Evolutionary conservation across 2,797 vertebrate species (phyloP).

Genomic region (Lepilemur ruficaudatus): DNA sequence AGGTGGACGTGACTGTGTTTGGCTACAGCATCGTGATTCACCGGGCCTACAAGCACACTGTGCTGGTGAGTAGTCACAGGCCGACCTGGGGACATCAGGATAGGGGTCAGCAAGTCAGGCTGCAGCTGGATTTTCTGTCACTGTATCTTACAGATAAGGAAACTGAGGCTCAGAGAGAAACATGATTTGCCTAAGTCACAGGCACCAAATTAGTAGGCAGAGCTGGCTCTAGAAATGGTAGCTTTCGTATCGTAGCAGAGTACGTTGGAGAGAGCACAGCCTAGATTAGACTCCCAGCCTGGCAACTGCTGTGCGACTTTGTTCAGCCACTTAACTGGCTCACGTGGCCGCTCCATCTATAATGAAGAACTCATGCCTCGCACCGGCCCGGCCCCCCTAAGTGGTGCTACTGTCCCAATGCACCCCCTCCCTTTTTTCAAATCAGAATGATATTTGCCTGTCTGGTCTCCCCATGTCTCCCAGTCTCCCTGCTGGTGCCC

Average conservation of each 20-base stretch:
- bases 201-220: not conserved
- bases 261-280: not conserved
- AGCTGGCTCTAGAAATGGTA: not conserved
- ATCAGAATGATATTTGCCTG: not conserved
- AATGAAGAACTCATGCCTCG: not conserved
- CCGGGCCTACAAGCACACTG: constrained; percentile 95
- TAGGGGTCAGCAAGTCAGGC: not conserved
- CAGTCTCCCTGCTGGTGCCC: not conserved
- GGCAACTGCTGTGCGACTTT: not conserved
- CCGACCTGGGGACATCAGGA: not conserved
- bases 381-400: not conserved
- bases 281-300: not conserved
- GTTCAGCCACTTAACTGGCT: not conserved
- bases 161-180: not conserved
- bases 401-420: not conserved
- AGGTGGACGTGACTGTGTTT: constrained; percentile 93
- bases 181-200: not conserved
- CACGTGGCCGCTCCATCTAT: not conserved
- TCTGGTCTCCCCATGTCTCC: not conserved
- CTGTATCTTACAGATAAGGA: not conserved
- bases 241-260: not conserved
- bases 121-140: not conserved
- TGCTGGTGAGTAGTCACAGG: constrained; percentile 88
- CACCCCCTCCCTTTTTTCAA: not conserved
- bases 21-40: constrained; percentile 94